Conservation (phyloP, 2,888 invertebrate species). For the Spisula solida region DNA sequence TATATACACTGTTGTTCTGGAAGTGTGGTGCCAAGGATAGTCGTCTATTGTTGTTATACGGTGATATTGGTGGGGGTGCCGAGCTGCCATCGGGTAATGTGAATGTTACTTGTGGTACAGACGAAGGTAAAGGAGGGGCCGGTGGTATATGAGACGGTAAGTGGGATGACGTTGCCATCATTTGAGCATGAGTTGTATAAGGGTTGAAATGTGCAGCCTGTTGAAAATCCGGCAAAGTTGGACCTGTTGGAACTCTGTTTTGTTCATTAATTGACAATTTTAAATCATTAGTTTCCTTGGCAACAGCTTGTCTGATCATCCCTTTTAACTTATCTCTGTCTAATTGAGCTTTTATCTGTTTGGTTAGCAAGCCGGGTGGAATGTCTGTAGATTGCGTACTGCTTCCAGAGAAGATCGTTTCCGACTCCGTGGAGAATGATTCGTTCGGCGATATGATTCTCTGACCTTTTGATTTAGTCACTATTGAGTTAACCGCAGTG, state of each 20-base stretch:
- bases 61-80: background rate
- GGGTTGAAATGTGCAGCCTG: background rate
- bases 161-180: slow-evolving; percentile 1
- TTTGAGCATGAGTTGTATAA: background rate
- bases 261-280: slow-evolving; percentile 17
- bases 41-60: background rate
- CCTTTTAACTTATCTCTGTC: slow-evolving; percentile 62
- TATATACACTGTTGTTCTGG: background rate
- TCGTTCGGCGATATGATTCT: slow-evolving; percentile 43
- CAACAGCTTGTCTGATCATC: slow-evolving; percentile 38
- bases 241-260: background rate
- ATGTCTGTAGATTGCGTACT: slow-evolving; percentile 65
- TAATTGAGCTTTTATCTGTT: slow-evolving; percentile 65
- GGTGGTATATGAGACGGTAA: background rate
- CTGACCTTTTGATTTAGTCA: slow-evolving; percentile 36
- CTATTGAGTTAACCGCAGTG: slow-evolving; percentile 64
- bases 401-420: slow-evolving; percentile 68
- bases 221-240: slow-evolving; percentile 1
- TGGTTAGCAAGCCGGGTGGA: slow-evolving; percentile 56
- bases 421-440: slow-evolving; percentile 69
- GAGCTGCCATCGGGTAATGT: slow-evolving; percentile 32
- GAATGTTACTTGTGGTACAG: slow-evolving; percentile 50
- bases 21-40: background rate
- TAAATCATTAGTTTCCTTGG: slow-evolving; percentile 33
- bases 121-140: slow-evolving; percentile 33